Base-by-base conservation (phyloP, 2,888 invertebrate species). In the Xestoiulus laeticollis region DNA sequence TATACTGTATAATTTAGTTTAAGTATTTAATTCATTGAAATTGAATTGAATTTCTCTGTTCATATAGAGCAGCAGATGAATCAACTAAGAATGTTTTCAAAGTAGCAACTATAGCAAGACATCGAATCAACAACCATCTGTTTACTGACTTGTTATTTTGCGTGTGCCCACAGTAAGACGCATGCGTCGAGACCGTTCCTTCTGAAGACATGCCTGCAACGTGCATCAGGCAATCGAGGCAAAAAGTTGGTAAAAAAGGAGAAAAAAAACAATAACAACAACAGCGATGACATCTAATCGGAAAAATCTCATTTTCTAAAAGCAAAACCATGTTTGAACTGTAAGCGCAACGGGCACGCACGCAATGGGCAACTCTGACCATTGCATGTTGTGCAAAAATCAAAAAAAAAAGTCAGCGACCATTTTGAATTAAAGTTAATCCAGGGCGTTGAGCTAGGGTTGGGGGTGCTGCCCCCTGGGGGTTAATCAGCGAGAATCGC, bases 291-390 rank as follows among this genome's bases (percentile, higher is more conserved):
- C n/a, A n/a, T 53, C 59, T 22, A 22, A 59, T 22, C 59, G 22
- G 59, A 59, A 48, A 48, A 59, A 59, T 59, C 59, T 59, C 59
- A 59, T 59, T 59, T 59, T 59, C 22, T 59, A 59, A 59, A 59
- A 59, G 59, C 59, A 59, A 59, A 59, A 59, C 59, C 59, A 59
- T 59, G 59, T 59, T 59, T 22, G 59, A 22, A 59, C 59, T n/a
- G 53, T 5, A 53, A 53, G 53, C 53, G 53, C 19, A 53, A n/a
- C 53, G n/a, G 19, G 19, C 53, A 53, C 22, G 22, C 59, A 59
- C 59, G 59, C 59, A 22, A 59, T 3, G 22, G 59, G 22, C n/a
- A 59, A 10, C 59, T 4, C 10, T 59, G 59, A 59, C 59, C 59
- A 59, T 59, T 59, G 59, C 59, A 59, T 53, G 22, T 22, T 22